These are phyloP conservation scores for Rhimphoctona megacephalus DNA, from an alignment of 2,888 invertebrate genomes.

Conservation along the genomic window DNA sequence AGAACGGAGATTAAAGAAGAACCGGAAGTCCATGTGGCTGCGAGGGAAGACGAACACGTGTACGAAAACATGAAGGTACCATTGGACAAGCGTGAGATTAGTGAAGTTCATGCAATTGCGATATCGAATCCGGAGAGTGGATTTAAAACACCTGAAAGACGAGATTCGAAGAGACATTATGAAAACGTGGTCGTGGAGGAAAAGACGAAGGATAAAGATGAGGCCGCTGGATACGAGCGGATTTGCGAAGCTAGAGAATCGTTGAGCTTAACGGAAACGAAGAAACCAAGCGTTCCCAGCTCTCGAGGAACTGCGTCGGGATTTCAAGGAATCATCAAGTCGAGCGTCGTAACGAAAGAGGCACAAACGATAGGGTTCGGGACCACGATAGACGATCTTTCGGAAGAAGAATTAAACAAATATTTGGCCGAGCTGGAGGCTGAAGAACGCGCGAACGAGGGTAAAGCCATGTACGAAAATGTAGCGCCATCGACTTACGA, in stretches of 20 bases:
- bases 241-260: constrained; percentile 73
- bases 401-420: constrained; percentile 83
- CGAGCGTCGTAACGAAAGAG: constrained; percentile 49
- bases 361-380: constrained; percentile 78
- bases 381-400: constrained; percentile 80
- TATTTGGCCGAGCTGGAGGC: constrained; percentile 84
- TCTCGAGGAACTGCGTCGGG: background rate
- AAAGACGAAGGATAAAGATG: constrained; percentile 52
- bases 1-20: background rate
- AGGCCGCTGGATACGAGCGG: constrained; percentile 73
- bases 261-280: background rate
- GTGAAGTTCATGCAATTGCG: constrained; percentile 62
- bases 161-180: constrained; percentile 60
- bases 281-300: background rate
- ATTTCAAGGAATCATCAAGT: constrained; percentile 60
- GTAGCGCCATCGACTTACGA: constrained; percentile 40
- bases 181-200: constrained; percentile 33
- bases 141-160: constrained; percentile 49
- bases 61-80: constrained; percentile 79
- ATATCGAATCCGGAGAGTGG: constrained; percentile 46
- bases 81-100: constrained; percentile 71
- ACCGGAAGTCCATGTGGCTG: background rate
- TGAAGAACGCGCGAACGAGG: constrained; percentile 79
- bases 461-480: constrained; percentile 69
- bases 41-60: constrained; percentile 71